Evolutionary conservation across 1,140 invertebrate genomes (phyloP), one percentile per base, ranked within the genome.

Genomic region (Luehdorfia chinensis): DNA sequence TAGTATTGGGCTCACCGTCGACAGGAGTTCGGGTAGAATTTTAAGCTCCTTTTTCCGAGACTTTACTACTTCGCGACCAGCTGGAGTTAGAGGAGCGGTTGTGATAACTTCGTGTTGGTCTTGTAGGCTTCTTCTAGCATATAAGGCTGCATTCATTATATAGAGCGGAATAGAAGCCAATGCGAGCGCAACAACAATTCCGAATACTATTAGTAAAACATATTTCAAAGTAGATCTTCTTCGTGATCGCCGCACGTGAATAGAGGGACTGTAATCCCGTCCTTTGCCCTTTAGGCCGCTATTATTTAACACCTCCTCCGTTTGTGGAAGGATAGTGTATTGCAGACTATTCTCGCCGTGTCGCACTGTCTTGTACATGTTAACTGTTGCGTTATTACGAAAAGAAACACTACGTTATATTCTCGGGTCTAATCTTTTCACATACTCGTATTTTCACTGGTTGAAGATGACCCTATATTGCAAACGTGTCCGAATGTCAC

Each of bases 331-430:
- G 56, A 93, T 93, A 25, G 91, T 92, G 69, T 93, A 93, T 59
- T 93, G 92, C 57, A 93, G 86, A 62, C 91, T 92, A 59, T 92
- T 91, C 66, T 93, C 92, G 19, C 92, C 92, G 68, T 92, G 92
- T 46, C 91, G 75, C 65, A 93, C 92, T 33, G 92, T 93, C 87
- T 93, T 93, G 78, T 93, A 93, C 92, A 93, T 91, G 59, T 78
- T 88, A 60, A 60, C 53, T n/a, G 58, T 39, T 37, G 56, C 1
- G 36, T 59, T 65, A 51, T 55, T 57, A 68, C 62, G 50, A 66
- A 66, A 67, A 60, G 54, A 66, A 78, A 66, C 73, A 80, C 75
- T 77, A 78, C 64, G 47, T 55, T 67, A 55, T 47, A 36, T 51
- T 52, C 46, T 48, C 46, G 63, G 59, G 47, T 31, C 43, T 51